Evolutionary conservation across 2,113 vertebrate genomes (phyloP).

Genomic region (Symphodus melops): DNA sequence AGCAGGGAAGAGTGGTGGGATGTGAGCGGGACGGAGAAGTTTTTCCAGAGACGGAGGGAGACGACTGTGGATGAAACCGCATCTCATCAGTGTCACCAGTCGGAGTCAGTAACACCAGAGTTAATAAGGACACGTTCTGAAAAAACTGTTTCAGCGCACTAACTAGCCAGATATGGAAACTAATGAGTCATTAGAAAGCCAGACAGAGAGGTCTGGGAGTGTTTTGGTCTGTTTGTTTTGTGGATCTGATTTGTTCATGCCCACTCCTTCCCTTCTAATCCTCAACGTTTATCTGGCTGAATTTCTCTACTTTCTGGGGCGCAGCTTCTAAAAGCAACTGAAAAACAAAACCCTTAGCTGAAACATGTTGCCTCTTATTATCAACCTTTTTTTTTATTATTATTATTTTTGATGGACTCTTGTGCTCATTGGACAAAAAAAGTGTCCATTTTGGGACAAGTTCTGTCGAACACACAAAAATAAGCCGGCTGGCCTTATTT

Average conservation of each 20-base stretch:
- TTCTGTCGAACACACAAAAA: too few relatives aligned
- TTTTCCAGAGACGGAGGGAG: conserved; percentile 16
- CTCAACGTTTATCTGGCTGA: conserved; percentile 35
- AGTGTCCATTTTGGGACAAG: too few relatives aligned
- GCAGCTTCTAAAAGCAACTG: conserved; percentile 2
- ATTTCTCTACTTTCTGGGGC: conserved; percentile 21
- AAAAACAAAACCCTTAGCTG: conserved; percentile 41
- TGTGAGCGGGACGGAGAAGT: conserved; percentile 64
- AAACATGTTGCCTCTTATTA: conserved; percentile 48
- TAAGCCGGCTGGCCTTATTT: conserved; percentile 13
- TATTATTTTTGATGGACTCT: too few relatives aligned
- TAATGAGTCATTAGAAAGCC: conserved; percentile 61
- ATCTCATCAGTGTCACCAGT: conserved; percentile 45
- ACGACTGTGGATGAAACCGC: neutral
- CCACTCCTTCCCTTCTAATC: conserved; percentile 27
- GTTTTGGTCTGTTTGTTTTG: conserved; percentile 36
- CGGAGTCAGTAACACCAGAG: conserved; percentile 24
- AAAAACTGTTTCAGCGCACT: conserved; percentile 17
- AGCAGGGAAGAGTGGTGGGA: conserved; percentile 36
- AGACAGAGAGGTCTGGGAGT: conserved; percentile 46
- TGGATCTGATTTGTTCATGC: conserved; percentile 39
- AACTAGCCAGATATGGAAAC: conserved; percentile 47
- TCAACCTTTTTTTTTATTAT: too few relatives aligned
- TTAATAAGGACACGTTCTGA: conserved; percentile 28
- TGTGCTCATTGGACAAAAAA: too few relatives aligned